Evolutionary conservation across 1,140 invertebrate genomes (phyloP).

Genomic region (Asbolus verrucosus): DNA sequence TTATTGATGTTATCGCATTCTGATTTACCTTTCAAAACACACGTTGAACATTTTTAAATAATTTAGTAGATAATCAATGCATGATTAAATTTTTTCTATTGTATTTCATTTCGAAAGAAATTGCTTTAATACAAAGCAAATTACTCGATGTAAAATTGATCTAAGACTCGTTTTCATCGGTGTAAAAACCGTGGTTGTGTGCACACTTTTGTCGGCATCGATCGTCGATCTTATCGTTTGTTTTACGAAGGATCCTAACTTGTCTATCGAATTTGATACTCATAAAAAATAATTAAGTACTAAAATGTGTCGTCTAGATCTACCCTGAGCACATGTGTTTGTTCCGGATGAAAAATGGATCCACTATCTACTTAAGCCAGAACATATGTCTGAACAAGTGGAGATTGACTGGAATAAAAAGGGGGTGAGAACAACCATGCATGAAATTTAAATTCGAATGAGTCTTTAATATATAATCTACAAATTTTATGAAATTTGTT

Average conservation of each 20-base stretch:
- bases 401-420: constrained; percentile 12
- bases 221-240: neutral
- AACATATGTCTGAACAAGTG: constrained; percentile 36
- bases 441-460: constrained; percentile 23
- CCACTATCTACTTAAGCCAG: constrained; percentile 32
- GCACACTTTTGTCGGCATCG: neutral
- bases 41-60: constrained; percentile 32
- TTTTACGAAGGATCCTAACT: neutral
- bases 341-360: constrained; percentile 37
- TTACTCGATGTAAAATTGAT: too few species aligned
- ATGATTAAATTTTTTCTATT: constrained; percentile 28
- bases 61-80: constrained; percentile 37
- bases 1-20: constrained; percentile 36
- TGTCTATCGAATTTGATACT: constrained; percentile 17
- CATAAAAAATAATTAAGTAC: constrained; percentile 29
- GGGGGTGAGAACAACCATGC: constrained; percentile 32
- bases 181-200: too few species aligned
- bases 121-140: constrained; percentile 3
- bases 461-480: constrained; percentile 6
- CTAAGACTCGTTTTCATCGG: too few species aligned
- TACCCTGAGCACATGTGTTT: constrained; percentile 27
- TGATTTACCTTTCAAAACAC: constrained; percentile 39
- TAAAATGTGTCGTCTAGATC: constrained; percentile 31
- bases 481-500: neutral
- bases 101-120: constrained; percentile 5